A percentile compares a stretch with the other conserved stretches of the same genome.
Evolutionary conservation across 1,140 invertebrate genomes (phyloP).

Genomic region (Leptinotarsa defecta): DNA sequence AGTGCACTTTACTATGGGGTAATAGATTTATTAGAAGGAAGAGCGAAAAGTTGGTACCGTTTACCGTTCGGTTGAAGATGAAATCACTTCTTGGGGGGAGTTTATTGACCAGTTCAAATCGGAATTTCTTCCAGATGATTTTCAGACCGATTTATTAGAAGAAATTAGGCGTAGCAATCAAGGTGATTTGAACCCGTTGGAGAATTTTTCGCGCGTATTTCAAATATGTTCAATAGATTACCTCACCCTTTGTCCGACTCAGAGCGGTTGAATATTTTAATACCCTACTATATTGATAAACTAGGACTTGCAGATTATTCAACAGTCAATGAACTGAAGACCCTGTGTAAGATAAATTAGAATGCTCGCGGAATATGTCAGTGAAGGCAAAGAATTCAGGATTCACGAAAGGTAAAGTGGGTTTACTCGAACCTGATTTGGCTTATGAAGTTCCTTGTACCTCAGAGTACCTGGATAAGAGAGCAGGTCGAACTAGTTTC

Average conservation of each 20-base stretch:
- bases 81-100: no score
- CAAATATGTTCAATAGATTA: slow-evolving; percentile 9
- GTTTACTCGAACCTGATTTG: neutral
- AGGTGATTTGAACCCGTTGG: neutral
- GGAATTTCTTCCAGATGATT: neutral
- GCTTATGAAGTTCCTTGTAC: neutral
- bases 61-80: no score
- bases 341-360: neutral
- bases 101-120: no score
- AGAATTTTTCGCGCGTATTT: slow-evolving; percentile 12
- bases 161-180: neutral
- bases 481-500: neutral
- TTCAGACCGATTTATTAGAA: neutral
- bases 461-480: neutral
- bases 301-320: neutral
- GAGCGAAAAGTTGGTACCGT: no score
- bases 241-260: neutral
- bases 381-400: neutral
- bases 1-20: neutral
- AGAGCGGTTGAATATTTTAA: neutral
- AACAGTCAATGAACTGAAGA: neutral
- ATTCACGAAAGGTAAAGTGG: neutral
- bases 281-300: neutral
- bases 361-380: neutral
- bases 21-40: neutral